Evolutionary conservation across 2,797 vertebrate species (phyloP).

Genomic region (Triplophysa yarkandensis): DNA sequence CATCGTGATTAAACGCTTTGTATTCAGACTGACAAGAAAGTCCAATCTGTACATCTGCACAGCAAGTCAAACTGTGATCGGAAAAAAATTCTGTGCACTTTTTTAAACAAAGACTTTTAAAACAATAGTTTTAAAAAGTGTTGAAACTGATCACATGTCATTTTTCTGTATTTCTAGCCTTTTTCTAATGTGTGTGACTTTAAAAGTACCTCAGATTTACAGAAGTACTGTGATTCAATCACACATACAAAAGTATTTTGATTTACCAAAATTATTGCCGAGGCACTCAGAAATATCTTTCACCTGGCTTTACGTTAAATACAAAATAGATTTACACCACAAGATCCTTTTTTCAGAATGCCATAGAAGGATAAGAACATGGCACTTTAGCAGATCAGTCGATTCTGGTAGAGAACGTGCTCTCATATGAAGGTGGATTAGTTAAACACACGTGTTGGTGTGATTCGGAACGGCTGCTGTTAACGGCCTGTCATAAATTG

Average conservation of each 20-base stretch:
- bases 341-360: too few relatives aligned
- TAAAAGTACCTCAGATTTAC: too few relatives aligned
- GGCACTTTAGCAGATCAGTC: too few relatives aligned
- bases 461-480: conserved; percentile 69
- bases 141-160: background rate
- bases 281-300: too few relatives aligned
- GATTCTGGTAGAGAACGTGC: conserved; percentile 42
- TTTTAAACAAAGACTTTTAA: background rate
- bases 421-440: conserved; percentile 64
- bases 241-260: too few relatives aligned
- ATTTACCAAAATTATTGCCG: too few relatives aligned
- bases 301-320: too few relatives aligned
- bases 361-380: too few relatives aligned
- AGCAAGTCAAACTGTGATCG: conserved; percentile 61
- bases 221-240: too few relatives aligned
- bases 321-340: too few relatives aligned
- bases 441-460: conserved; percentile 78
- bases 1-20: conserved; percentile 89
- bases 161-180: background rate
- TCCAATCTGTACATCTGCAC: conserved; percentile 71
- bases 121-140: background rate
- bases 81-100: background rate
- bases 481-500: conserved; percentile 76
- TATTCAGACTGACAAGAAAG: conserved; percentile 82
- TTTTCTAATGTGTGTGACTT: background rate